These are phyloP conservation scores for Yponomeuta evonymella DNA, from an alignment of 2,888 invertebrate genomes.

Conservation along the genomic window DNA sequence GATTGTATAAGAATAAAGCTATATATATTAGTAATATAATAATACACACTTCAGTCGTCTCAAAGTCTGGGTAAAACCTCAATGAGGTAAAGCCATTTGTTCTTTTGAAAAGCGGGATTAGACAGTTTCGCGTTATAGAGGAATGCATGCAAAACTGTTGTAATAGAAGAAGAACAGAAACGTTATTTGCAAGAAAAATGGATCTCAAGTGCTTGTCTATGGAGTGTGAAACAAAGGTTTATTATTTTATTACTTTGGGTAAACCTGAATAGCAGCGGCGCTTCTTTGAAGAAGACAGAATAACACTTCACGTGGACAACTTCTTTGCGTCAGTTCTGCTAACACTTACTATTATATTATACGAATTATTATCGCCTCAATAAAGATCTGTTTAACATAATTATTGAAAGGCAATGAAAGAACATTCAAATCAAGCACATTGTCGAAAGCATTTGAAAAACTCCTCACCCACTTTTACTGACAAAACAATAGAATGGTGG, in stretches of 20 bases:
- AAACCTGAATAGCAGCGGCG: neutral
- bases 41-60: neutral
- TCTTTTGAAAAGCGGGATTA: neutral
- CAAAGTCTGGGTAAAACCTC: neutral
- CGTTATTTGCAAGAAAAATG: neutral
- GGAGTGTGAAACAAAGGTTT: neutral
- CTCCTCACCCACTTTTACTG: conserved; percentile 7
- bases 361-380: neutral
- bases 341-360: neutral
- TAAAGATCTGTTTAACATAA: neutral
- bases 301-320: neutral
- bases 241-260: conserved; percentile 1
- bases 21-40: no score
- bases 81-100: neutral
- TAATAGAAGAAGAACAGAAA: neutral
- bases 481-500: conserved; percentile 5
- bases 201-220: neutral
- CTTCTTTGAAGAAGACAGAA: neutral
- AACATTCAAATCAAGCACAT: neutral
- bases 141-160: neutral
- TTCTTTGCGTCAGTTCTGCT: neutral
- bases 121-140: neutral
- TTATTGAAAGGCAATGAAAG: neutral
- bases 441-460: neutral
- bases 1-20: neutral